Base-by-base conservation (phyloP, 2,888 invertebrate genomes). In the Cantharis lateralis region DNA sequence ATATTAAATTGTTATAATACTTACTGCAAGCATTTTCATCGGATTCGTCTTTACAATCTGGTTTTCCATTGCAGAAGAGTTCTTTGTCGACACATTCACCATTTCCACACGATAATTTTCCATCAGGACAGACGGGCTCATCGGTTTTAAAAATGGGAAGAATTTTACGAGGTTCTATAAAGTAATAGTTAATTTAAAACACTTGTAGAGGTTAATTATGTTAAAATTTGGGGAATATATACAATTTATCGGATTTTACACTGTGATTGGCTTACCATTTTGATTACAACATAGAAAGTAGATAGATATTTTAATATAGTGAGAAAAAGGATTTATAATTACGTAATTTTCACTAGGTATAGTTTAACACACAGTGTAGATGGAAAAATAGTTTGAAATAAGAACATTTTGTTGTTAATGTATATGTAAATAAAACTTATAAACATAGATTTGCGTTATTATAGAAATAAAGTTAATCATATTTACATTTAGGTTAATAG, bases 1-100 rank as follows among this genome's bases (percentile, higher is more conserved):
- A 16, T 16, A 48, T 70, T 62, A 20, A 70, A 18, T 24, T 28
- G 61, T 32, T 32, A n/a, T 7, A 26, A 63, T 75, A 95, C 96
- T 94, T 91, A 97, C 97, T 94, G 91, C 97, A 97, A 82, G 97
- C 95, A 85, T 97, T 97, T 90, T 97, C 97, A 87, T 97, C 97
- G 72, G 97, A 97, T 87, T 96, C 97, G 87, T 97, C 97, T 86
- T 95, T 95, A 90, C 97, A 97, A 87, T 97, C 97, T 71, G 94
- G 92, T 88, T 96, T 95, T 85, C 96, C 97, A 86, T 97, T 96
- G 89, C 97, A 97, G 92, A 97, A 97, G 74, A 97, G 90, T 86
- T 95, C 95, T 88, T 95, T 96, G 83, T 96, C 96, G 77, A 97
- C 92, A 89, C 97, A 97, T 87, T 97, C 97, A 80, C 96, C 96